Percentiles rank a stretch among this genome's conserved stretches.
Evolutionary conservation across 2,888 invertebrate genomes (phyloP).

Genomic region (Ariolimax columbianus): DNA sequence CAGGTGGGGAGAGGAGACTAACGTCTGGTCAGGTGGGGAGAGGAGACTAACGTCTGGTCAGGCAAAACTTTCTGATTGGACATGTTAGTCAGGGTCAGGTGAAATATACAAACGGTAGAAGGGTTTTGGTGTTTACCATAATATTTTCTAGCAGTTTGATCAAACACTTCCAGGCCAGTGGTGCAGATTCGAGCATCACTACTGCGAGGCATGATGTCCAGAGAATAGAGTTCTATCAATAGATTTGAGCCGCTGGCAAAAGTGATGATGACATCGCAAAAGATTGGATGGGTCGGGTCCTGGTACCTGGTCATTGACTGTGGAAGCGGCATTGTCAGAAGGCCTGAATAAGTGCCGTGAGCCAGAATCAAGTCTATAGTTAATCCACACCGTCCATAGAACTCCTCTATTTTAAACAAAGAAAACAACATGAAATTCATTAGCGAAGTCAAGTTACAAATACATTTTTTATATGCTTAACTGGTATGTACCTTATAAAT

Average conservation of each 20-base stretch:
- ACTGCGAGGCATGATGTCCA: conserved; percentile 44
- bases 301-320: conserved; percentile 24
- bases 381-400: conserved; percentile 29
- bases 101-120: no score
- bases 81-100: no score
- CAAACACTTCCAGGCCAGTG: conserved; percentile 47
- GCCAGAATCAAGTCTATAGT: conserved; percentile 22
- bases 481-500: no score
- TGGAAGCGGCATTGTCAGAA: conserved; percentile 38
- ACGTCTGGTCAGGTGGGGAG: no score
- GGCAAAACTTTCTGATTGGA: no score
- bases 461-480: no score
- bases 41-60: no score
- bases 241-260: conserved; percentile 41
- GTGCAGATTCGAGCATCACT: conserved; percentile 4
- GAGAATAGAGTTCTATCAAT: conserved; percentile 41
- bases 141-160: conserved; percentile 37
- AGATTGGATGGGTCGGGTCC: conserved; percentile 11
- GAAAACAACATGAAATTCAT: no score
- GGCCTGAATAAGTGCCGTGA: conserved; percentile 21
- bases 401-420: conserved; percentile 6
- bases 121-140: conserved; percentile 37
- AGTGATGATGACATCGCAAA: conserved; percentile 43
- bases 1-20: no score
- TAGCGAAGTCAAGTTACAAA: no score